Evolutionary conservation across 2,113 vertebrate species (phyloP).

Genomic region (Fulmarus glacialis): DNA sequence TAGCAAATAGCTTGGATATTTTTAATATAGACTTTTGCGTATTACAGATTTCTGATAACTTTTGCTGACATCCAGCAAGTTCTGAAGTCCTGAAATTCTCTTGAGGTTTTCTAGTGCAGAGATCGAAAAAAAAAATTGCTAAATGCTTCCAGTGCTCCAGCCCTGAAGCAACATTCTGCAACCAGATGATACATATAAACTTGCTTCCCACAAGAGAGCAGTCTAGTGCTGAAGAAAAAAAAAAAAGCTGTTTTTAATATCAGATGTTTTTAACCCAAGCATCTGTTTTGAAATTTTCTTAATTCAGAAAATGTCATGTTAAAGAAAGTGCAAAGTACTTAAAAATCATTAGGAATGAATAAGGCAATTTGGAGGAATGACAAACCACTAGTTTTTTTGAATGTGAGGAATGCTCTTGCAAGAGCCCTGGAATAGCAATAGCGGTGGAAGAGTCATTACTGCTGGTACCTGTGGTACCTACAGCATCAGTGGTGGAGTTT

Average conservation of each 20-base stretch:
- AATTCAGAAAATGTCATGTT: conserved; percentile 73
- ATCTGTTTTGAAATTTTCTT: conserved; percentile 69
- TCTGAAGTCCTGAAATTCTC: conserved; percentile 42
- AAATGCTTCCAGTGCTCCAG: conserved; percentile 52
- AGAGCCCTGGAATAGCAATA: not conserved
- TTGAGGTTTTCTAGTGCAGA: conserved; percentile 32
- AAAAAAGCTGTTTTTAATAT: conserved; percentile 62
- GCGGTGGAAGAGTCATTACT: not conserved
- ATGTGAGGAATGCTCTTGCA: not conserved
- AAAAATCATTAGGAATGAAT: conserved; percentile 64
- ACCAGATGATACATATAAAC: conserved; percentile 73
- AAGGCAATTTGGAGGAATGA: conserved; percentile 33
- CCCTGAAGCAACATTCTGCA: conserved; percentile 68
- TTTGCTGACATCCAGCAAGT: conserved; percentile 29
- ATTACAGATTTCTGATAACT: not conserved
- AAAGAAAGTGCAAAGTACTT: conserved; percentile 69
- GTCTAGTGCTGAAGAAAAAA: conserved; percentile 38
- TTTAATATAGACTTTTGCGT: not conserved
- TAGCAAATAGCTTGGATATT: not conserved
- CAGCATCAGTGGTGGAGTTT: not conserved
- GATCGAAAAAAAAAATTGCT: not conserved
- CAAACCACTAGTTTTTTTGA: not conserved
- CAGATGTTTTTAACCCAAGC: conserved; percentile 67
- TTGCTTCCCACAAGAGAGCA: conserved; percentile 57
- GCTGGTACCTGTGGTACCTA: not conserved